Base-by-base conservation (phyloP, 2,888 invertebrate species). In the Microctonus hyperodae region DNA sequence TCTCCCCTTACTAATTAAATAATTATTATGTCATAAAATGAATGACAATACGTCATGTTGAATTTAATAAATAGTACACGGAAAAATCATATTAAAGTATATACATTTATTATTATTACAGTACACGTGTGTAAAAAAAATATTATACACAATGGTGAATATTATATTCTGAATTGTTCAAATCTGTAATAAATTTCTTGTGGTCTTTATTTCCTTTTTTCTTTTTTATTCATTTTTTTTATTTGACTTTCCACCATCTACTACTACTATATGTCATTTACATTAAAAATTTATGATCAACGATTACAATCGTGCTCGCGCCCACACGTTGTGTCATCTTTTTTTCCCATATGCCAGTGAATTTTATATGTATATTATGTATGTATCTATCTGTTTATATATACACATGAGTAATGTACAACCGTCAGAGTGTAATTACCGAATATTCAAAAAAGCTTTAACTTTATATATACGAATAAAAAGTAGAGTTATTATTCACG, bases 401-500 rank as follows among this genome's bases (percentile, higher is more conserved):
- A n/a, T 16, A 22, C 22, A 50, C 10, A 50, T n/a, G n/a, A n/a
- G n/a, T n/a, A n/a, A n/a, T n/a, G n/a, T n/a, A n/a, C n/a, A n/a
- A n/a, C n/a, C n/a, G 16, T 44, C 20, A 44, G 44, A 44, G 16
- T 50, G 51, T 55, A 55, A 63, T 55, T 55, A 55, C 40, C 20
- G 28, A 55, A 63, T 31, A 56, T 63, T 31, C 63, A 23, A 22
- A 55, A 28, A 28, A 28, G 3, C 7, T 28, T 5, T 28, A 28
- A 28, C 7, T 28, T 5, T 28, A 28, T 28, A 28, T 28, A 28
- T 28, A n/a, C n/a, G n/a, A n/a, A n/a, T n/a, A n/a, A n/a, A n/a
- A n/a, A n/a, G n/a, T n/a, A n/a, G n/a, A n/a, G n/a, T n/a, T n/a
- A 62, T 62, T 55, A 62, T 62, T 62, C 62, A 62, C 40, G 40